A percentile compares a stretch with the other conserved stretches of the same genome.
phyloP scores from a whole-genome alignment of 2,797 vertebrate species.

The Ceryle rudis region DNA sequence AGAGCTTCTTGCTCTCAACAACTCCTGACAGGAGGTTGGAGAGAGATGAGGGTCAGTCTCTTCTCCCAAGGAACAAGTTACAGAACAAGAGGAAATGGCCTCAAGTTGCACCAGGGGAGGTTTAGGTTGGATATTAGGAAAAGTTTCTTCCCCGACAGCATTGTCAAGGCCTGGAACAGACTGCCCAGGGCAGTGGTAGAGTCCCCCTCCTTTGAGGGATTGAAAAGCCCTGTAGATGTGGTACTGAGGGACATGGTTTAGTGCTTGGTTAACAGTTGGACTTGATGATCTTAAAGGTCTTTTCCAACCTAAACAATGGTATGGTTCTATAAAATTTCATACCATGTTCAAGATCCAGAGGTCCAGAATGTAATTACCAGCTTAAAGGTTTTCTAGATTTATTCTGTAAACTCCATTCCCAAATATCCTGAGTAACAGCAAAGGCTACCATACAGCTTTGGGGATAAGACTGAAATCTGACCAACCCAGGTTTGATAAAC shows the following conservation, averaged over 20 bases:
- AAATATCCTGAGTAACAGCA: neutral
- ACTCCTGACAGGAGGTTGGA: neutral
- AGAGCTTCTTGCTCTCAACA: neutral
- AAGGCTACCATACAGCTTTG: neutral
- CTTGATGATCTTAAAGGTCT: neutral
- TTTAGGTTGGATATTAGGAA: neutral
- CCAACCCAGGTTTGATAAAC: neutral
- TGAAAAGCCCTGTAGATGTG: neutral
- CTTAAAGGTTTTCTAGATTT: neutral
- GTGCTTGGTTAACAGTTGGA: neutral
- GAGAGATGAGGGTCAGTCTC: neutral
- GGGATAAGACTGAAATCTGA: neutral
- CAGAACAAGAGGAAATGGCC: neutral
- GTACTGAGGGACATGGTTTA: neutral
- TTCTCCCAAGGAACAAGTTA: neutral
- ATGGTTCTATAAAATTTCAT: neutral
- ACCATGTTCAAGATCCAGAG: fast-evolving
- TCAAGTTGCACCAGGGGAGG: neutral
- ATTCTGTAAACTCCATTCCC: neutral
- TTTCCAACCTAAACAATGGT: neutral
- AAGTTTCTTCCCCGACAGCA: neutral
- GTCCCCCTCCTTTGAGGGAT: neutral
- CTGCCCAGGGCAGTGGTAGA: neutral
- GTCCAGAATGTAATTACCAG: neutral
- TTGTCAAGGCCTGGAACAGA: neutral